phyloP scores from a whole-genome alignment of 2,888 invertebrate species.

The Stenichneumon culpator region DNA sequence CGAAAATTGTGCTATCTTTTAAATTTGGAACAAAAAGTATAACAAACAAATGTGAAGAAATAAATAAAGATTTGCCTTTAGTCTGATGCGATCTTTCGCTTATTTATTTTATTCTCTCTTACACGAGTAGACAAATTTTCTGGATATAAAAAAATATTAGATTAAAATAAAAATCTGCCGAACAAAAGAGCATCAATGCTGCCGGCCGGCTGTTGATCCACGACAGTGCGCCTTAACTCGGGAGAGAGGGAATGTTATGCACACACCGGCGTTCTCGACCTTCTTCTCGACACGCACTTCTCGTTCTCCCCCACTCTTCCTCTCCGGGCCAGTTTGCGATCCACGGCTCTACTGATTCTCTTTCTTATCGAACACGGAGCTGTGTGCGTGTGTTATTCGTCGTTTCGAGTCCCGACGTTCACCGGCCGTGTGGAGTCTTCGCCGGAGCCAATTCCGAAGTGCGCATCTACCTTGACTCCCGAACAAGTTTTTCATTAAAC shows the following conservation, averaged over 20 bases:
- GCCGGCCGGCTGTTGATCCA: slow-evolving; percentile 23
- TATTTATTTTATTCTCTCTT: not conserved
- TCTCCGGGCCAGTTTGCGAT: slow-evolving; percentile 31
- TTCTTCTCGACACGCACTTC: slow-evolving; percentile 36
- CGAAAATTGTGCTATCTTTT: not conserved
- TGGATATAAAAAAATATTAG: too few relatives aligned
- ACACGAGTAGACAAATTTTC: not conserved
- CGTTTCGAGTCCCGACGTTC: slow-evolving; percentile 37
- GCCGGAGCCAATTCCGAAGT: slow-evolving; percentile 13
- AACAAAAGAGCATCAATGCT: not conserved
- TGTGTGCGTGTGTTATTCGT: slow-evolving; percentile 5
- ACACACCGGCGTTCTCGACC: slow-evolving; percentile 50
- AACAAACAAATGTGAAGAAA: too few relatives aligned
- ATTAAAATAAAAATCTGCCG: not conserved
- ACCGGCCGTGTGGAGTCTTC: slow-evolving; percentile 30
- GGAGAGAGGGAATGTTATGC: slow-evolving; percentile 12
- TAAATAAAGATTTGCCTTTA: too few relatives aligned
- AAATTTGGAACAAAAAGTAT: not conserved
- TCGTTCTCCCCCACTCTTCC: slow-evolving; percentile 1
- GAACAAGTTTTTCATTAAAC: not conserved
- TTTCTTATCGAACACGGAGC: slow-evolving; percentile 55
- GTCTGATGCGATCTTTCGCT: not conserved
- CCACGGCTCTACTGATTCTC: slow-evolving; percentile 39
- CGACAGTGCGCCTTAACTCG: slow-evolving; percentile 10
- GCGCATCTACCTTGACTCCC: slow-evolving; percentile 9